A percentile compares a stretch with the other conserved stretches of the same genome.
Conservation (phyloP, 2,888 invertebrate species). For the Tigriopus californicus region DNA sequence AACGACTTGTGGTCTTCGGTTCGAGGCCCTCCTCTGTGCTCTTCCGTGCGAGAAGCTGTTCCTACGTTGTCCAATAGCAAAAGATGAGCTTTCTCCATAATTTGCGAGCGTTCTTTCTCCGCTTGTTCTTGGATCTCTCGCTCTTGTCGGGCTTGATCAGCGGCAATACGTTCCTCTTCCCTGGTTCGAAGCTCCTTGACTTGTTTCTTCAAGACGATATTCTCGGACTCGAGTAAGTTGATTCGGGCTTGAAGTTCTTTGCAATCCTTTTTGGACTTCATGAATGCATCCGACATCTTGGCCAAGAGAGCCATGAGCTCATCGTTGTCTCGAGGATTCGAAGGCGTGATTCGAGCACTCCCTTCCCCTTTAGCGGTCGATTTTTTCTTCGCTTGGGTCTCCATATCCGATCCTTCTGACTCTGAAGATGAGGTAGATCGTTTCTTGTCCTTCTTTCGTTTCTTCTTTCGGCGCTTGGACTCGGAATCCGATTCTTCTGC, state of each 20-base stretch:
- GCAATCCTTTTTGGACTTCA: conserved; percentile 1
- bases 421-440: not conserved
- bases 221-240: conserved; percentile 1
- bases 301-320: conserved; percentile 2
- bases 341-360: not conserved
- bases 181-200: not conserved
- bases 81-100: no score
- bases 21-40: no score
- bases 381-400: not conserved
- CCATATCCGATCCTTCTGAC: not conserved
- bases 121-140: not conserved
- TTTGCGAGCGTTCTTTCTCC: no score
- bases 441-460: no score
- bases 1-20: no score
- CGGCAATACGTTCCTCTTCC: not conserved
- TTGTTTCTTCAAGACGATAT: conserved; percentile 1
- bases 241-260: not conserved
- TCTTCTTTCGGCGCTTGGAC: not conserved
- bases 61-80: no score
- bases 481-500: not conserved
- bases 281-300: conserved; percentile 14
- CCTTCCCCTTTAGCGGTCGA: not conserved
- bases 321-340: not conserved
- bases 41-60: no score
- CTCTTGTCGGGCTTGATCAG: not conserved